Evolutionary conservation across 2,888 invertebrate species (phyloP).

Genomic region (Bursaphelenchus okinawaensis): DNA sequence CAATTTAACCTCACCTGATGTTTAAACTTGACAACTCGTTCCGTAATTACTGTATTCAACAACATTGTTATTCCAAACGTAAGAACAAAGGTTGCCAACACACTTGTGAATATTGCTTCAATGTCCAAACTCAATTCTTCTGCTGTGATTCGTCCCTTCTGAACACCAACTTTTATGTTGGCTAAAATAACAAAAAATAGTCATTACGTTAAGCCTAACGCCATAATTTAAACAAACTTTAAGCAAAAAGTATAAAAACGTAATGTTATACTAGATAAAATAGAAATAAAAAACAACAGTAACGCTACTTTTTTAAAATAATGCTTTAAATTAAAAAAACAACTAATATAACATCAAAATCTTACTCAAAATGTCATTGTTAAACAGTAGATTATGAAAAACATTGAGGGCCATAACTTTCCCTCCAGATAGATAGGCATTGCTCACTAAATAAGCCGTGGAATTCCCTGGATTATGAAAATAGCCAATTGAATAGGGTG

Average conservation of each 20-base stretch:
- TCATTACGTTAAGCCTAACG: background rate
- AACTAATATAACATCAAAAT: background rate
- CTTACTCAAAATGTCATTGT: background rate
- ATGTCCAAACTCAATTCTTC: no score
- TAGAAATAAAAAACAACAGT: no score
- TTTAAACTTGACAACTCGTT: background rate
- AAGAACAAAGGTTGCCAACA: background rate
- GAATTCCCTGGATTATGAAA: background rate
- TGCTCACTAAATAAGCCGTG: background rate
- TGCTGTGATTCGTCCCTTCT: no score
- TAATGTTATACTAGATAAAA: no score
- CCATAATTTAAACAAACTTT: no score
- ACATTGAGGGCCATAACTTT: background rate
- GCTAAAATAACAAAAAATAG: background rate
- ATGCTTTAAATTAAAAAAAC: background rate
- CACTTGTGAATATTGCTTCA: background rate
- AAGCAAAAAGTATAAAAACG: no score
- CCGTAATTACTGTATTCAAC: background rate
- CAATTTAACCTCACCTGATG: background rate
- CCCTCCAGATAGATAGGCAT: background rate
- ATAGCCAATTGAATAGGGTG: background rate
- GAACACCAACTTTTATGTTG: no score
- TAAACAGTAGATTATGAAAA: background rate
- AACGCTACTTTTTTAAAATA: no score
- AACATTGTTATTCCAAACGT: background rate